These are phyloP conservation scores for Cyrtorhinus lividipennis DNA, from an alignment of 1,140 invertebrate genomes.

Conservation along the genomic window DNA sequence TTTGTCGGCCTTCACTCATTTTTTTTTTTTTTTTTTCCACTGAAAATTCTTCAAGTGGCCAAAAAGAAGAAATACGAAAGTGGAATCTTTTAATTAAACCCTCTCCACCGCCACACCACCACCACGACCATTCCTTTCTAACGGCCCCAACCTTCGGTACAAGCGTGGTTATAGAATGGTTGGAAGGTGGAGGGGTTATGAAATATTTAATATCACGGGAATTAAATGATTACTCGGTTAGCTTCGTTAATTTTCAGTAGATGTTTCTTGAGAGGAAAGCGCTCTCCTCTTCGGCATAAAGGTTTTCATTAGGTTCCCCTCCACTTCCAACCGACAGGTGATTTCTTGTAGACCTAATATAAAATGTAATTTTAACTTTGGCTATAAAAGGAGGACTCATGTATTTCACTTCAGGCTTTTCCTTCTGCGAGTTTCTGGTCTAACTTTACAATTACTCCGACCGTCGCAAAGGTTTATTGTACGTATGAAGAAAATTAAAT, in stretches of 20 bases:
- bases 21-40: too few species aligned
- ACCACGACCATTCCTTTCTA: neutral
- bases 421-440: neutral
- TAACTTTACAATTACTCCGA: slow-evolving; percentile 15
- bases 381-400: slow-evolving; percentile 11
- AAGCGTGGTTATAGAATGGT: neutral
- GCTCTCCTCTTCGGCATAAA: slow-evolving; percentile 7
- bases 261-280: slow-evolving; percentile 10
- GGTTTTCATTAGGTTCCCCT: slow-evolving; percentile 13
- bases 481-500: slow-evolving; percentile 13
- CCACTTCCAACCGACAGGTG: slow-evolving; percentile 15
- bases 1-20: too few species aligned
- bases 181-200: neutral
- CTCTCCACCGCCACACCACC: neutral
- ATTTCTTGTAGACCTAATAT: slow-evolving; percentile 17
- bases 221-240: slow-evolving; percentile 15
- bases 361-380: slow-evolving; percentile 17
- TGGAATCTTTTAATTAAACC: slow-evolving; percentile 15
- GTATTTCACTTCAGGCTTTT: slow-evolving; percentile 10
- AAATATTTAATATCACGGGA: slow-evolving; percentile 15
- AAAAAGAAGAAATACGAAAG: slow-evolving; percentile 10
- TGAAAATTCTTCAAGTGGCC: slow-evolving; percentile 6
- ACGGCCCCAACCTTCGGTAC: neutral
- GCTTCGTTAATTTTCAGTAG: slow-evolving; percentile 13
- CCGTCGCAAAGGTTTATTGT: slow-evolving; percentile 10